A percentile compares a stretch with the other conserved stretches of the same genome.
Conservation (phyloP, 1,140 invertebrate species). For the Lepidostoma basale region DNA sequence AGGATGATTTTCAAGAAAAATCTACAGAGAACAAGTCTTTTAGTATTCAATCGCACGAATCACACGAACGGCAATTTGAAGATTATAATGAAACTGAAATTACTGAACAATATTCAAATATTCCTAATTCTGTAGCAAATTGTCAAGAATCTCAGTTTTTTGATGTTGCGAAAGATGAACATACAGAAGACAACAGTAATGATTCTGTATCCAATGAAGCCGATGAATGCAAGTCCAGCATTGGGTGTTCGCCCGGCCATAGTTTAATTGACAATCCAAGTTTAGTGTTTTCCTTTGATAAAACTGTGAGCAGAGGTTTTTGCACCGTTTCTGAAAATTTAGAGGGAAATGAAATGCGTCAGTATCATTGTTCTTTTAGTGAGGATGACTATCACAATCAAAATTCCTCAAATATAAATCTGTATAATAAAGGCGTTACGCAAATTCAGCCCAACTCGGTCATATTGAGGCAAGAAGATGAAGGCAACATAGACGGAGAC, state of each 20-base stretch:
- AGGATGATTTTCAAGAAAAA: slow-evolving; percentile 3
- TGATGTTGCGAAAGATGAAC: slow-evolving; percentile 5
- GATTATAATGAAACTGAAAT: slow-evolving; percentile 6
- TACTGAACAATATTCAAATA: background rate
- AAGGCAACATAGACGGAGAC: slow-evolving; percentile 33
- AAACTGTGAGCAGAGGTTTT: background rate
- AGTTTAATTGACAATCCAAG: background rate
- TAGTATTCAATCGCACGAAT: background rate
- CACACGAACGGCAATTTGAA: background rate
- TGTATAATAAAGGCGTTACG: slow-evolving; percentile 29
- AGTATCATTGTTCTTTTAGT: slow-evolving; percentile 20
- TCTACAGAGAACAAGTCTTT: slow-evolving; percentile 3
- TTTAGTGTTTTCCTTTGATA: slow-evolving; percentile 11
- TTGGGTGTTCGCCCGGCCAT: background rate
- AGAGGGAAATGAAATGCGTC: background rate
- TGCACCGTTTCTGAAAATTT: background rate
- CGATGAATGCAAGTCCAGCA: slow-evolving; percentile 3
- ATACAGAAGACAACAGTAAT: slow-evolving; percentile 6
- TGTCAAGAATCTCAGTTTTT: background rate
- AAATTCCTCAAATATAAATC: slow-evolving; percentile 5
- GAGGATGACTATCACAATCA: background rate
- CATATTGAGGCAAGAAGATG: slow-evolving; percentile 23
- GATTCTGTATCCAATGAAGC: slow-evolving; percentile 17
- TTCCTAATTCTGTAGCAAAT: background rate
- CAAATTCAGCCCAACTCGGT: slow-evolving; percentile 38